Conservation (phyloP, 2,888 invertebrate species). For the Tortrix viridana region DNA sequence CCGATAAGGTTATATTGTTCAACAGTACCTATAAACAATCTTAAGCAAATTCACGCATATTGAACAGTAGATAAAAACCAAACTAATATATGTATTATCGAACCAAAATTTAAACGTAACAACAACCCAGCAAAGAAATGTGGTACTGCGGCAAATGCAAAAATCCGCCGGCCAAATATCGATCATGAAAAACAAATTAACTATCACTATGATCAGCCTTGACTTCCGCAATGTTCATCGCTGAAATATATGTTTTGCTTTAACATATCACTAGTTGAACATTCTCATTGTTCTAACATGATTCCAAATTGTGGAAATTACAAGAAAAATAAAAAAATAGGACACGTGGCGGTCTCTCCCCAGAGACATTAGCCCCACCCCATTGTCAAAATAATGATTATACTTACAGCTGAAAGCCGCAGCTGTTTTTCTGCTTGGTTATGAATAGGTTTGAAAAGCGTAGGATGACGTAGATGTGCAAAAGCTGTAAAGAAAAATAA, state of each 20-base stretch:
- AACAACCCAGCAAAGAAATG: constrained; percentile 15
- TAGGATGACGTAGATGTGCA: constrained; percentile 55
- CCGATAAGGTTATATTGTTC: constrained; percentile 39
- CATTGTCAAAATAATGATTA: constrained; percentile 69
- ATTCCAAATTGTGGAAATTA: constrained; percentile 47
- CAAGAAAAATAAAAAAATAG: constrained; percentile 63
- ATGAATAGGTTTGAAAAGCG: constrained; percentile 58
- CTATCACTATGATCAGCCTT: constrained; percentile 31
- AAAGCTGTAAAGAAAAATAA: constrained; percentile 69
- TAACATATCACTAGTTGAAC: constrained; percentile 35
- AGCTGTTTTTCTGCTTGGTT: constrained; percentile 56
- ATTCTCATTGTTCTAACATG: constrained; percentile 38
- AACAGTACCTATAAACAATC: not conserved
- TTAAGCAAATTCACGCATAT: not conserved
- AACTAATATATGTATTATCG: not conserved
- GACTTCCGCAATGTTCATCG: not conserved
- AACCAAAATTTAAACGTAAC: not conserved
- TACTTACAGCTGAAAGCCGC: constrained; percentile 67
- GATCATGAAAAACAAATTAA: constrained; percentile 63
- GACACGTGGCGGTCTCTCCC: constrained; percentile 81
- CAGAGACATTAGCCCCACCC: constrained; percentile 80
- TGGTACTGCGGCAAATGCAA: constrained; percentile 35
- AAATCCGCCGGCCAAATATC: constrained; percentile 59
- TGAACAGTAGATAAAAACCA: not conserved
- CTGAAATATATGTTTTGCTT: constrained; percentile 25